These are phyloP conservation scores for Diplazon laetatorius DNA, from an alignment of 2,888 invertebrate genomes.

Conservation along the genomic window DNA sequence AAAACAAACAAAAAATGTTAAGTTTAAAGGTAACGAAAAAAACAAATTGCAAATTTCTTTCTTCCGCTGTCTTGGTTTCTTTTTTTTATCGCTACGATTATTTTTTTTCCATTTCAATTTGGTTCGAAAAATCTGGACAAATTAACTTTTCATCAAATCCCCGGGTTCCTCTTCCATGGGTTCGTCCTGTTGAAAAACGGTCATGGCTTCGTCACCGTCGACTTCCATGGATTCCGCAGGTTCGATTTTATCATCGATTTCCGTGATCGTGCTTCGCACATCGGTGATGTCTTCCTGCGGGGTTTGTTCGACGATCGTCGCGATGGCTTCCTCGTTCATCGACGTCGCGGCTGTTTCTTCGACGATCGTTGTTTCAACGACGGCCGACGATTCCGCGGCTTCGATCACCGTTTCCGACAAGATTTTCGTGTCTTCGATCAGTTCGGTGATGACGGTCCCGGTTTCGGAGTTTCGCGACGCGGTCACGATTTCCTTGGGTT, in stretches of 20 bases:
- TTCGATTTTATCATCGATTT: slow-evolving; percentile 48
- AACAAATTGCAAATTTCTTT: slow-evolving; percentile 41
- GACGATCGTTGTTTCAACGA: slow-evolving; percentile 7
- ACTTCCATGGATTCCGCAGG: slow-evolving; percentile 79
- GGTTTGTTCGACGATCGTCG: slow-evolving; percentile 42
- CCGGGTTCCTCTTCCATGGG: slow-evolving; percentile 80
- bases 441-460: slow-evolving; percentile 44
- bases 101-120: slow-evolving; percentile 55
- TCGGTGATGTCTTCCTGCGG: slow-evolving; percentile 56
- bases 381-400: slow-evolving; percentile 53
- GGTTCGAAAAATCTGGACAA: slow-evolving; percentile 35
- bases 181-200: slow-evolving; percentile 75
- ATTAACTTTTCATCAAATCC: slow-evolving; percentile 78
- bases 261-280: slow-evolving; percentile 22
- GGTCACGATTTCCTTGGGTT: slow-evolving; percentile 71
- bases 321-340: slow-evolving; percentile 21
- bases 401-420: slow-evolving; percentile 65
- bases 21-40: background rate
- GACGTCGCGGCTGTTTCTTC: slow-evolving; percentile 13
- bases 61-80: slow-evolving; percentile 26
- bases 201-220: slow-evolving; percentile 74
- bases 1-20: background rate
- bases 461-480: slow-evolving; percentile 8
- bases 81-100: slow-evolving; percentile 21
- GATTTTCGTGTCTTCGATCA: slow-evolving; percentile 66